These are phyloP conservation scores for Dendrolimus kikuchii DNA, from an alignment of 1,140 invertebrate species.

Conservation along the genomic window DNA sequence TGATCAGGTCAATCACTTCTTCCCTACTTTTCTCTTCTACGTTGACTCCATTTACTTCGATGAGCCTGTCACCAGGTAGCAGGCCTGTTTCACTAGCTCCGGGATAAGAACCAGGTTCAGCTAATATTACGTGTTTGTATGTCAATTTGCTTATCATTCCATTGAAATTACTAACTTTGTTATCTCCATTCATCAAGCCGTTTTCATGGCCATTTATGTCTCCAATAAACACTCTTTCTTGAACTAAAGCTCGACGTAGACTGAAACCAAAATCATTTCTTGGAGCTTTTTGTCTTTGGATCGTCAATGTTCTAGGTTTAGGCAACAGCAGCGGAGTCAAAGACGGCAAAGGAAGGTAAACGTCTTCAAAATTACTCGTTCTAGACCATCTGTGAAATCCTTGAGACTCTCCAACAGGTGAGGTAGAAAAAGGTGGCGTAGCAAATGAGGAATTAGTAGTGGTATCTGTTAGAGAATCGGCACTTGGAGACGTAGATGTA, in stretches of 20 bases:
- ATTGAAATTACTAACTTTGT: slow-evolving; percentile 46
- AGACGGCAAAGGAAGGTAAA: slow-evolving; percentile 84
- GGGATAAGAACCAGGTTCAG: slow-evolving; percentile 89
- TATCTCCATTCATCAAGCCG: slow-evolving; percentile 48
- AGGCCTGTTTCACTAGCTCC: slow-evolving; percentile 87
- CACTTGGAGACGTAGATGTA: slow-evolving; percentile 84
- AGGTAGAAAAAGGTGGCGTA: slow-evolving; percentile 86
- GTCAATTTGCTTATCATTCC: slow-evolving; percentile 66
- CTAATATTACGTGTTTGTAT: slow-evolving; percentile 89
- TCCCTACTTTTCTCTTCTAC: slow-evolving; percentile 91
- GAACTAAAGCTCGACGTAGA: slow-evolving; percentile 87
- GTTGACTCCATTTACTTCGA: slow-evolving; percentile 91
- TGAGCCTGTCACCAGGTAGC: slow-evolving; percentile 91
- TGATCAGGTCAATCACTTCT: slow-evolving; percentile 94
- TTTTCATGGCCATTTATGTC: slow-evolving; percentile 51
- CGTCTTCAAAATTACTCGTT: slow-evolving; percentile 81
- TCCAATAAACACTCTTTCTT: slow-evolving; percentile 74
- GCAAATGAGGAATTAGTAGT: slow-evolving; percentile 87
- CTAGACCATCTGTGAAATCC: slow-evolving; percentile 83
- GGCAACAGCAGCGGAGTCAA: slow-evolving; percentile 83
- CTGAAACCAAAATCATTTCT: slow-evolving; percentile 96
- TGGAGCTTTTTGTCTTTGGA: slow-evolving; percentile 86
- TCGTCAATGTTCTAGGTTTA: slow-evolving; percentile 82
- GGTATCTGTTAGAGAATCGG: slow-evolving; percentile 87
- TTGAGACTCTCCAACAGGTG: slow-evolving; percentile 87